These are phyloP conservation scores for Orientallactaga bullata DNA, from an alignment of 2,113 vertebrate genomes.

Conservation along the genomic window DNA sequence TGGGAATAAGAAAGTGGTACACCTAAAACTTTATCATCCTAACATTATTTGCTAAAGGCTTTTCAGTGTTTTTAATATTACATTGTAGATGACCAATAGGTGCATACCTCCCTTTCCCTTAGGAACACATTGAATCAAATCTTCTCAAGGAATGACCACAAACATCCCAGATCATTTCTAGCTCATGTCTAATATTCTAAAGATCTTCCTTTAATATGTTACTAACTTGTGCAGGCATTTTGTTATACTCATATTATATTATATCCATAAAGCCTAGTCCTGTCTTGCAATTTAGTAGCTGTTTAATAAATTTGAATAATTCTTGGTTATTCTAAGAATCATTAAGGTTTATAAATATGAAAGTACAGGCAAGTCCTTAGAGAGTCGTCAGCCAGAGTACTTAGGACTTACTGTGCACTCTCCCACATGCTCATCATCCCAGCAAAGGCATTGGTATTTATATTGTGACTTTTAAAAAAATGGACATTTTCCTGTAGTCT, in stretches of 20 bases:
- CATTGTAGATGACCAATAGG: neutral
- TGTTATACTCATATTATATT: neutral
- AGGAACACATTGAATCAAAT: neutral
- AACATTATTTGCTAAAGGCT: neutral
- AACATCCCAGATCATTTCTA: neutral
- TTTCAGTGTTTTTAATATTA: constrained; percentile 1
- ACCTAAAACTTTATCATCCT: neutral
- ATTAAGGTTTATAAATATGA: neutral
- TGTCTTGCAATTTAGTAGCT: neutral
- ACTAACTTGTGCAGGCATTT: neutral
- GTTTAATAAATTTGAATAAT: constrained; percentile 18
- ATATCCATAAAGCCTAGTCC: neutral
- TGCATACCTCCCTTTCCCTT: neutral
- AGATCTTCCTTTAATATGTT: neutral
- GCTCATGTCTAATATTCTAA: neutral
- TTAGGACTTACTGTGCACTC: neutral
- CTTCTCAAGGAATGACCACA: neutral
- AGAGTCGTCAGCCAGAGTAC: neutral
- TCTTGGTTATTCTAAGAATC: neutral
- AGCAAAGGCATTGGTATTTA: neutral
- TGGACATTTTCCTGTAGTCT: neutral
- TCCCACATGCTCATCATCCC: neutral
- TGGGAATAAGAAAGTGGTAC: neutral
- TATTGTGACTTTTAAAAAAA: neutral
- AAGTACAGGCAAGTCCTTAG: neutral